Evolutionary conservation across 2,888 invertebrate species (phyloP), one percentile per base, ranked within the genome.

Genomic region (Netelia fuscicornis): DNA sequence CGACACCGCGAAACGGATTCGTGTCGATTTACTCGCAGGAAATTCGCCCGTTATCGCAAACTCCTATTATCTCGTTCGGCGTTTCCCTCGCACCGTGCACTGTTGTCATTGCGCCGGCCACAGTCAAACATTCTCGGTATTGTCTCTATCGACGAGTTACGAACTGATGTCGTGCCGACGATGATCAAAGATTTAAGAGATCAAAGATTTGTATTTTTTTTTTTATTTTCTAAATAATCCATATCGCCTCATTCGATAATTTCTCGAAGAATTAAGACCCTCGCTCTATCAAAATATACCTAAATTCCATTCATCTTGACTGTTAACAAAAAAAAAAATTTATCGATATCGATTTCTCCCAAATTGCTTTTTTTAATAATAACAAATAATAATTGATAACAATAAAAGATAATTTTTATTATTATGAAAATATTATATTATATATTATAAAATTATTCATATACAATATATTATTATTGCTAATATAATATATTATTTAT

Each of bases 31-130:
- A 37, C 75, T 20, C n/a, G 54, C 75, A 72, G 71, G 71, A 79
- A 77, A 79, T 79, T 79, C 42, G 56, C n/a, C 25, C 44, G 65
- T 71, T 65, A 79, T 79, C 79, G 71, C 71, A 58, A 64, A 62
- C 20, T 65, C n/a, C 25, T 65, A 65, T 70, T 56, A 71, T 79
- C 23, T 62, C 44, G 30, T 42, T 62, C 20, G 44, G 37, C 23
- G 44, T 13, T 42, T 56, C 30, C 44, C 56, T 10, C 80, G 65
- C 23, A 11, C 23, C 13, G 37, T 74, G 10, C 42, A 20, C 20
- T 56, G 60, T 54, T 74, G 48, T 74, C 48, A 23, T 65, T 70
- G 44, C 17, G 11, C 11, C 10, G 25, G 54, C n/a, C 9, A 6
- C 54, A 20, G 54, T 72, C 48, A 65, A 75, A 54, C 23, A 20